Evolutionary conservation across 2,113 vertebrate species (phyloP).

Genomic region (Octodon degus): DNA sequence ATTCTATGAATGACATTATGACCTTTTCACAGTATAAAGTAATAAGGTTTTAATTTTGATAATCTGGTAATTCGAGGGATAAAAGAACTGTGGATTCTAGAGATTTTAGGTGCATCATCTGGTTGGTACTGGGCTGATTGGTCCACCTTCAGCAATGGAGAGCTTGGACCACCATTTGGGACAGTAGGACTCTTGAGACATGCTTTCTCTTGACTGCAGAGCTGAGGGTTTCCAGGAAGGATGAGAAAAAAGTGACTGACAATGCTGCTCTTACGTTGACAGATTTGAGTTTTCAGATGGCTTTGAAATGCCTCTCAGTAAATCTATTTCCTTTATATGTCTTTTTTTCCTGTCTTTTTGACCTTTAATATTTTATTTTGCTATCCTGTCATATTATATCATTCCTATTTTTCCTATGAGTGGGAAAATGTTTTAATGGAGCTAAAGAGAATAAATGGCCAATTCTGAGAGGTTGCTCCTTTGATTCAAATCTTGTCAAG

Average conservation of each 20-base stretch:
- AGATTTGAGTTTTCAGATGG: neutral
- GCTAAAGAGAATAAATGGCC: neutral
- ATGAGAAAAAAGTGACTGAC: neutral
- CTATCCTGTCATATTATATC: neutral
- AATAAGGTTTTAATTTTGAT: constrained; percentile 65
- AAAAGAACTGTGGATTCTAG: neutral
- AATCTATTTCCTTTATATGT: neutral
- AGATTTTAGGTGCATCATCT: neutral
- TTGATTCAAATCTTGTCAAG: neutral
- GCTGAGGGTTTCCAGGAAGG: neutral
- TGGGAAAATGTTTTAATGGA: neutral
- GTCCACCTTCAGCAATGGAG: neutral
- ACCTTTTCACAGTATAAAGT: neutral
- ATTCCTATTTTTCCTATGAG: neutral
- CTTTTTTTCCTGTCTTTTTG: neutral
- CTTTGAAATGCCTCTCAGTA: neutral
- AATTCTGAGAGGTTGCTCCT: neutral
- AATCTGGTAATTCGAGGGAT: constrained; percentile 65
- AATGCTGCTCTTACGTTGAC: neutral
- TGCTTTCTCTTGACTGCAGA: neutral
- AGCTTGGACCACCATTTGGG: neutral
- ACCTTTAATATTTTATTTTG: neutral
- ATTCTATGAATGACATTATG: neutral
- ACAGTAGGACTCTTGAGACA: neutral
- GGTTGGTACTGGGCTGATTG: neutral